phyloP scores from a whole-genome alignment of 2,797 vertebrate genomes.

The Furcifer pardalis region DNA sequence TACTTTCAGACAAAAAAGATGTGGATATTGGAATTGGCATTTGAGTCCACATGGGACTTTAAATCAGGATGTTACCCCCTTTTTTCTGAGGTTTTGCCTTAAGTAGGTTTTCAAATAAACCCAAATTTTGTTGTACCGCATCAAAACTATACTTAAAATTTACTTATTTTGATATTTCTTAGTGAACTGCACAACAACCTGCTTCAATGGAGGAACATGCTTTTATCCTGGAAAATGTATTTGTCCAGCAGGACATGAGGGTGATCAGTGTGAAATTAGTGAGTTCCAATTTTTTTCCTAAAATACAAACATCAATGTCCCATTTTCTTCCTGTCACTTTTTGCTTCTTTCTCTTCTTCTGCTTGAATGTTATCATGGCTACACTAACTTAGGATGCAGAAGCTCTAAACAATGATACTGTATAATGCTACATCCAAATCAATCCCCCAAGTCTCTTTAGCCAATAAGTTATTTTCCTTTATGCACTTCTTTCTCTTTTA shows the following conservation, averaged over 20 bases:
- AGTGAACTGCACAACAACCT: constrained; percentile 88
- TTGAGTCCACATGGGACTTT: no score
- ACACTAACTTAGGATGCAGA: no score
- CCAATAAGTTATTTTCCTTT: no score
- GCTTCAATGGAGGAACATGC: constrained; percentile 88
- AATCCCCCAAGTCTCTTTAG: no score
- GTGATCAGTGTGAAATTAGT: constrained; percentile 87
- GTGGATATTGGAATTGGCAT: neutral
- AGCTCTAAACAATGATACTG: no score
- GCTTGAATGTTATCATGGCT: no score
- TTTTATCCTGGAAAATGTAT: constrained; percentile 90
- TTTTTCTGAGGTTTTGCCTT: neutral
- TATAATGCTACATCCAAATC: no score
- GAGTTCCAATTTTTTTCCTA: constrained; percentile 66
- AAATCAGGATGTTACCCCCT: neutral
- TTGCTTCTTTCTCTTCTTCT: no score
- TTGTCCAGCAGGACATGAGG: constrained; percentile 85
- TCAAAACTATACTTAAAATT: neutral
- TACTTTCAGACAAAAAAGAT: neutral
- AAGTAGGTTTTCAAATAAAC: neutral
- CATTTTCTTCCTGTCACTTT: no score
- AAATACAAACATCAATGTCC: no score
- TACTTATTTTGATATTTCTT: constrained; percentile 39
- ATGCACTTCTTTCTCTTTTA: no score
- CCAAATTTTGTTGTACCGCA: neutral